Evolutionary conservation across 2,888 invertebrate genomes (phyloP), one percentile per base, ranked within the genome.

Genomic region (Melanostoma scalare): DNA sequence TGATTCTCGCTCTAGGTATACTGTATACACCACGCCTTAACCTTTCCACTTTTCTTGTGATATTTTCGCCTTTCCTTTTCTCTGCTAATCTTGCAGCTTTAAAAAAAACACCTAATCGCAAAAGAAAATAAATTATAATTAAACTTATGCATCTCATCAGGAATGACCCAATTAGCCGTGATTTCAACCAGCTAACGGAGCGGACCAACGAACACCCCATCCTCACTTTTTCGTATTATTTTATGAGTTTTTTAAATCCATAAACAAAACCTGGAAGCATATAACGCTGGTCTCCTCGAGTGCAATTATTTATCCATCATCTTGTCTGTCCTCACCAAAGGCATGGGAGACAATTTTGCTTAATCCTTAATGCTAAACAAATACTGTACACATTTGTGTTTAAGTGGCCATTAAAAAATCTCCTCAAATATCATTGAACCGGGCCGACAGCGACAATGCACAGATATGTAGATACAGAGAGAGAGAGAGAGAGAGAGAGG

Each of bases 391-490:
- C 71, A 79, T 79, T 84, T 84, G 78, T 67, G 61, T 67, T 78
- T 79, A 84, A 79, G 84, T 84, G 79, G 84, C 79, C 84, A 84
- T 84, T 84, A 79, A 76, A 84, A 71, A 67, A 56, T 71, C 79
- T 74, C 61, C 78, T 79, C 74, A 78, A 84, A 78, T 71, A 79
- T 71, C 74, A 69, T 74, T 75, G 74, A 84, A 82, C 73, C 67
- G 69, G 40, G 50, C 73, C 68, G 72, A 65, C 82, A 58, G 30
- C 68, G 72, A 65, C 82, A 58, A 35, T 73, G 73, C 56, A 53
- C 55, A 67, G 55, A 20, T 20, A 20, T 4, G 3, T 2, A 10
- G 30, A 6, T 30, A 52, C 52, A 46, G 9, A 46, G 6, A n/a
- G 31, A 6, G 8, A 52, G 35, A 5, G 42, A 3, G 8, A n/a